Evolutionary conservation across 2,113 vertebrate species (phyloP).

Genomic region (Megaceryle torquata): DNA sequence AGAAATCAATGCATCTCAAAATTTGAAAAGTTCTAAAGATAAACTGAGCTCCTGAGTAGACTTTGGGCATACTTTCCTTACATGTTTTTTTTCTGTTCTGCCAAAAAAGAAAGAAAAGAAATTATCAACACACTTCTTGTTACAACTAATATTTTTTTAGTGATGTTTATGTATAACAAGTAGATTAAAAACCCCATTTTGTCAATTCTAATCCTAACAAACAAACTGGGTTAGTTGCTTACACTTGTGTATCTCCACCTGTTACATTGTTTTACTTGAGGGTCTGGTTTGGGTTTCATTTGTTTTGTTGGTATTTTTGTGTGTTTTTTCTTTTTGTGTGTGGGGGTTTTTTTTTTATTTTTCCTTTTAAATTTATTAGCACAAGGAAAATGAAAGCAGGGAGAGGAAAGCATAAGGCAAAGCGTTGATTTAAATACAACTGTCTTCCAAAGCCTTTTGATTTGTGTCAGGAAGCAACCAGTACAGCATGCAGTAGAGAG

Average conservation of each 20-base stretch:
- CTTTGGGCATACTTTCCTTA: background rate
- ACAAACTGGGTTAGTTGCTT: background rate
- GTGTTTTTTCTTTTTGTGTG: background rate
- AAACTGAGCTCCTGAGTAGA: background rate
- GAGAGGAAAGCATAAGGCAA: background rate
- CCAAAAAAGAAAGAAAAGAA: background rate
- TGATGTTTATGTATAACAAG: background rate
- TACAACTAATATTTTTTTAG: background rate
- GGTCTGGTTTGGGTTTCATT: too few species aligned
- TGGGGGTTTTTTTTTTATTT: background rate
- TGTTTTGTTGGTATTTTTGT: background rate
- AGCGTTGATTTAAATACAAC: background rate
- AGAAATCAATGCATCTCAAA: background rate
- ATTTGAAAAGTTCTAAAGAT: background rate
- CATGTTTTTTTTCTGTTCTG: background rate
- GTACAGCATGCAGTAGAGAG: background rate
- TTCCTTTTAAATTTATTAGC: background rate
- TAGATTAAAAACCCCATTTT: fast-evolving
- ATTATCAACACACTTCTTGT: background rate
- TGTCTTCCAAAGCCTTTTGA: background rate
- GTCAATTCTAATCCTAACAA: background rate
- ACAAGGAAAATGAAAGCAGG: background rate
- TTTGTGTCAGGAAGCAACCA: background rate
- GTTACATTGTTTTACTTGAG: background rate
- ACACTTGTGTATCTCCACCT: background rate